phyloP scores from a whole-genome alignment of 2,797 vertebrate genomes.

The Strix occidentalis region DNA sequence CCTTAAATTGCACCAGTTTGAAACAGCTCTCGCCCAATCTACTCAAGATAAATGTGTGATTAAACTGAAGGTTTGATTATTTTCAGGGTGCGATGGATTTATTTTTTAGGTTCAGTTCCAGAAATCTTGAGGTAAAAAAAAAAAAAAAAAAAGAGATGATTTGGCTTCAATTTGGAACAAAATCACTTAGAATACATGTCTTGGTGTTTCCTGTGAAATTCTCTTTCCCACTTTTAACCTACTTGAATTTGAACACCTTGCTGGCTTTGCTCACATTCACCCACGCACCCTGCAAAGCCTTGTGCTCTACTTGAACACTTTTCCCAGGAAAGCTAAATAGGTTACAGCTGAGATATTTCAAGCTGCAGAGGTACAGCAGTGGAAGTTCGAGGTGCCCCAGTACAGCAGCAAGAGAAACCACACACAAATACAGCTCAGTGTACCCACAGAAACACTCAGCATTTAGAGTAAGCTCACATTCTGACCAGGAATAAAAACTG shows the following conservation, averaged over 20 bases:
- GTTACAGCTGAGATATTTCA: background rate
- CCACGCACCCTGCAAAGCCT: background rate
- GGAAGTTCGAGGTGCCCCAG: rapidly evolving
- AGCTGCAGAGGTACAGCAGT: background rate
- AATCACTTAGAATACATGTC: background rate
- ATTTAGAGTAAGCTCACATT: background rate
- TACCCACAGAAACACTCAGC: background rate
- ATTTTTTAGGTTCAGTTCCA: background rate
- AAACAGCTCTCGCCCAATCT: background rate
- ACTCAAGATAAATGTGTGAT: background rate
- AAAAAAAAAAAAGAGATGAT: background rate
- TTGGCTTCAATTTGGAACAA: background rate
- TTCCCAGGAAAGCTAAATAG: background rate
- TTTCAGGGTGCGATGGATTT: background rate
- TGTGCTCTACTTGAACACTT: background rate
- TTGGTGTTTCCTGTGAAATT: background rate
- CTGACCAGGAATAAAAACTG: background rate
- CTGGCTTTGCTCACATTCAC: background rate
- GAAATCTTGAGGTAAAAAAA: background rate
- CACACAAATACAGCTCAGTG: background rate
- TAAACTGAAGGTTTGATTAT: background rate
- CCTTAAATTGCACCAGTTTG: background rate
- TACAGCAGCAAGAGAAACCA: background rate
- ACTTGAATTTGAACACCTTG: background rate
- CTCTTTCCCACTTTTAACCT: background rate